Evolutionary conservation across 2,113 vertebrate species (phyloP).

Genomic region (Mormoops blainvillei): DNA sequence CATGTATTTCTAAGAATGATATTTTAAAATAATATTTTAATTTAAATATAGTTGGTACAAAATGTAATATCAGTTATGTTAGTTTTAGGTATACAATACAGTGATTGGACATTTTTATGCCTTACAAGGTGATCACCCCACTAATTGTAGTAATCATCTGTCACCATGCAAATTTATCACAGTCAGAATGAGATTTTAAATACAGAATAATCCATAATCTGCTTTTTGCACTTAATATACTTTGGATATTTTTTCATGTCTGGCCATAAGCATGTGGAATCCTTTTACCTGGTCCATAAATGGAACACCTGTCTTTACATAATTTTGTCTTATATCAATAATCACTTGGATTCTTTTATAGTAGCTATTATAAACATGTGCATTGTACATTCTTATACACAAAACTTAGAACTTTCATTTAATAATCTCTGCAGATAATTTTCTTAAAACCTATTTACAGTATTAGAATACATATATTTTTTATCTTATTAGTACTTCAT

Average conservation of each 20-base stretch:
- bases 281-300: not conserved
- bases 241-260: not conserved
- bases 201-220: not conserved
- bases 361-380: not conserved
- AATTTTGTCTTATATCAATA: not conserved
- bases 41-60: not conserved
- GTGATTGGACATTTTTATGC: not conserved
- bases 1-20: not conserved
- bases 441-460: not conserved
- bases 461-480: not conserved
- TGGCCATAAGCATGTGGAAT: not conserved
- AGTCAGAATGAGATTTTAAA: not conserved
- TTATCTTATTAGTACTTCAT: not conserved
- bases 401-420: not conserved
- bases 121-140: not conserved
- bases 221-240: not conserved
- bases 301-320: not conserved
- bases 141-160: not conserved
- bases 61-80: not conserved
- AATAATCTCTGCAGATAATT: not conserved
- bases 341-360: not conserved
- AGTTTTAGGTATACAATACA: not conserved
- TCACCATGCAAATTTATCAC: not conserved
- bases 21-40: not conserved
- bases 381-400: not conserved